Conservation (phyloP, 1,140 invertebrate species). For the Lepidostoma basale region DNA sequence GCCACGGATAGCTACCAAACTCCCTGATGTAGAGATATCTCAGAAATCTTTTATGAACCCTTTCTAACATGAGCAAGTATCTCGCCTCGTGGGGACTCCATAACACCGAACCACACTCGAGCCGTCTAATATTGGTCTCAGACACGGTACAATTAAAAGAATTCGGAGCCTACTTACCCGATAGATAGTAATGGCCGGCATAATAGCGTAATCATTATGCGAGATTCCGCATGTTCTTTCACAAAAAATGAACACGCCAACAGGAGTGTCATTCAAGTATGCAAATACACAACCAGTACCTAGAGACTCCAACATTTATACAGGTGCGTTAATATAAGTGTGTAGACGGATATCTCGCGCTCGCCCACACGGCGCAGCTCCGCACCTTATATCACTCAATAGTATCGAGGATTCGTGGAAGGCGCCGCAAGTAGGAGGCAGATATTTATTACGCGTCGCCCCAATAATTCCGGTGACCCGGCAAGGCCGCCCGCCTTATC, state of each 20-base stretch:
- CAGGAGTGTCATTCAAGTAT: conserved; percentile 29
- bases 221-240: conserved; percentile 17
- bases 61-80: no score
- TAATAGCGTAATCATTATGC: conserved; percentile 12
- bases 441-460: neutral
- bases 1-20: no score
- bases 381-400: neutral
- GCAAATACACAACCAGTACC: conserved; percentile 9
- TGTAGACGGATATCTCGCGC: neutral
- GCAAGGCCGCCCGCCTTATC: conserved; percentile 2
- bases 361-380: neutral
- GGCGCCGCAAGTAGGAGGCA: neutral
- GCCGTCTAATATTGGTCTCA: no score
- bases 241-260: conserved; percentile 2
- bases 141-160: no score
- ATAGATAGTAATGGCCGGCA: no score
- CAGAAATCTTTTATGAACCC: no score
- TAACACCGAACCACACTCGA: no score
- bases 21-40: no score
- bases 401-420: neutral
- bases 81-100: no score
- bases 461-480: neutral
- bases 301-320: neutral
- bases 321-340: conserved; percentile 1
- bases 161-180: no score